Evolutionary conservation across 1,140 invertebrate species (phyloP), one percentile per base, ranked within the genome.

Genomic region (Ephestia elutella): DNA sequence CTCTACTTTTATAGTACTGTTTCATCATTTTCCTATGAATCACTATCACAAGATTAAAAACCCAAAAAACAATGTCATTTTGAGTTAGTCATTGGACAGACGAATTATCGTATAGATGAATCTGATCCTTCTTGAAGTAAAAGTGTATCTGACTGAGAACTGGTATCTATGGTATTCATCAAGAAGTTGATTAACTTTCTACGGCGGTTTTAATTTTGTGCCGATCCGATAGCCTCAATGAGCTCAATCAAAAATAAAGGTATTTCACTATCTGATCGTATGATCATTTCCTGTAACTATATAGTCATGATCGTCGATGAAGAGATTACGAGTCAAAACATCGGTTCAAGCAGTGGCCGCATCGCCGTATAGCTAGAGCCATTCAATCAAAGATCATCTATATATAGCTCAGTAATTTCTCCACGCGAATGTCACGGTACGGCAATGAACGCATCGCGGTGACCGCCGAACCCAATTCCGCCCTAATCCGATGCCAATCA

Each of bases 401-500:
- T n/a, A n/a, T n/a, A n/a, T n/a, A n/a, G 59, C 62, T 58, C 20
- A 20, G 60, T 68, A 70, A 78, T 83, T 82, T 84, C 80, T 78
- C 80, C 68, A 71, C 64, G 72, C 70, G 66, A 80, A 81, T 75
- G 76, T 79, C 73, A 82, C 75, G 80, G 73, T 69, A 82, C 75
- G 80, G 73, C 68, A 66, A 65, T 60, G 69, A 75, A 68, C 71
- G 62, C 72, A 71, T 73, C 70, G 62, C 62, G 55, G 64, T 62
- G 62, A 66, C 71, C 60, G 61, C 70, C 59, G 63, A 79, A 66
- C 71, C 74, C 67, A 80, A 78, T 82, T 85, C 65, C 59, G 38
- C 69, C 70, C 63, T 79, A 78, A 87, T 83, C 79, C 79, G 78
- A 78, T 69, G 71, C 80, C 76, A 87, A 87, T 87, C 80, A 76